These are phyloP conservation scores for Osmerus mordax DNA, from an alignment of 2,113 vertebrate species.

Conservation along the genomic window DNA sequence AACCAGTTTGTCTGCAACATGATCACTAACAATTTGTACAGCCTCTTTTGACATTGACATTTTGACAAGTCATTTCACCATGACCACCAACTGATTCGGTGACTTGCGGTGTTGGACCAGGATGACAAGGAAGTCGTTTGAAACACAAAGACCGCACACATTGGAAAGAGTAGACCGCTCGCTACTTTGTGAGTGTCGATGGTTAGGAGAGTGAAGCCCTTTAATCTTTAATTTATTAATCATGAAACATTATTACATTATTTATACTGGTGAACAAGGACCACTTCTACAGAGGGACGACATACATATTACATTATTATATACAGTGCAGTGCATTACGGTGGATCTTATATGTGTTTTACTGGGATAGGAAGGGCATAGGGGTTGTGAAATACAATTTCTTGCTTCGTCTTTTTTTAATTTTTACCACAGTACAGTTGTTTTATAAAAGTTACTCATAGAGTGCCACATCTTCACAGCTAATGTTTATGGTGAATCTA, in stretches of 20 bases:
- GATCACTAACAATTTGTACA: too few species aligned
- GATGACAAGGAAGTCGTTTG: not conserved
- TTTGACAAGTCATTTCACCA: not conserved
- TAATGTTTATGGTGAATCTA: conserved; percentile 69
- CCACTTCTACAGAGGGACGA: conserved; percentile 74
- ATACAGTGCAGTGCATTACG: conserved; percentile 75
- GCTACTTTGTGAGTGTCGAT: conserved; percentile 47
- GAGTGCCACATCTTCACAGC: conserved; percentile 72
- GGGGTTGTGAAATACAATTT: conserved; percentile 57
- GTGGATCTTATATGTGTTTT: conserved; percentile 67
- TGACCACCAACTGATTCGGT: too few species aligned
- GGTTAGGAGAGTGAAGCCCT: conserved; percentile 70
- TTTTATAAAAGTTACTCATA: conserved; percentile 72
- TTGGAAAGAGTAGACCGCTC: conserved; percentile 29
- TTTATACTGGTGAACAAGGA: conserved; percentile 74
- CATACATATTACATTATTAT: conserved; percentile 76
- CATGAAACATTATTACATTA: conserved; percentile 74
- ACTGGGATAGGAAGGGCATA: conserved; percentile 35
- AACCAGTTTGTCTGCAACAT: conserved; percentile 24
- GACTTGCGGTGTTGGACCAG: too few species aligned
- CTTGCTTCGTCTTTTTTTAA: conserved; percentile 58
- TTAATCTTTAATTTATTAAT: conserved; percentile 74
- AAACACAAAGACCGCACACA: not conserved
- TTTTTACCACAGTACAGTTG: conserved; percentile 66
- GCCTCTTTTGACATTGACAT: too few species aligned